Evolutionary conservation across 2,113 vertebrate species (phyloP).

Genomic region (Thunnus maccoyii): DNA sequence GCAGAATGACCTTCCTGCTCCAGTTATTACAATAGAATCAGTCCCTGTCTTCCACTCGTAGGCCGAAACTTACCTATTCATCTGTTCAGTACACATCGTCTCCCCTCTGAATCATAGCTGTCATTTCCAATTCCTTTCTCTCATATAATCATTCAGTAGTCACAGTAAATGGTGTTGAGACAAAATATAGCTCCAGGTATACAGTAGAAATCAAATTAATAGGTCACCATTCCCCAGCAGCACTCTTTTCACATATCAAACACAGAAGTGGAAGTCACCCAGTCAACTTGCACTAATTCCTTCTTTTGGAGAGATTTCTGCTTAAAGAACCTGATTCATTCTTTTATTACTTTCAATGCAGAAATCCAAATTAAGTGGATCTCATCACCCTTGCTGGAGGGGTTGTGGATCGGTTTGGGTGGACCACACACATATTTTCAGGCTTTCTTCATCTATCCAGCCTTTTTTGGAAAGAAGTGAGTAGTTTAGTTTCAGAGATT

Average conservation of each 20-base stretch:
- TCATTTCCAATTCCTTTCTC: neutral
- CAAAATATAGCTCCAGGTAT: neutral
- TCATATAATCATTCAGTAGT: neutral
- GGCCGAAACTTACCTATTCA: constrained; percentile 2
- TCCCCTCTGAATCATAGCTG: neutral
- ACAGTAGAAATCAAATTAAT: neutral
- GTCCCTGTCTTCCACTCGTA: neutral
- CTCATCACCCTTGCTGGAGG: no score
- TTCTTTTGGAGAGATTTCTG: no score
- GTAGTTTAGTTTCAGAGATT: no score
- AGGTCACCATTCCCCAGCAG: neutral
- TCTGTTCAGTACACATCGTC: neutral
- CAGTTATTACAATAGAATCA: constrained; percentile 1
- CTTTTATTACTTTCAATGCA: no score
- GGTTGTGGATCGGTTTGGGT: no score
- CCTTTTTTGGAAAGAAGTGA: no score
- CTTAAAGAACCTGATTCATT: no score
- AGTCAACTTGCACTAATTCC: no score
- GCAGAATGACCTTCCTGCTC: constrained; percentile 14
- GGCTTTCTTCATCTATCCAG: no score
- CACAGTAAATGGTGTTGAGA: neutral
- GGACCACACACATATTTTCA: no score
- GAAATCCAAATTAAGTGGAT: no score
- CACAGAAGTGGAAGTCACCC: no score
- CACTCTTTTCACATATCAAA: neutral